A percentile compares a stretch with the other conserved stretches of the same genome.
Evolutionary conservation across 2,797 vertebrate species (phyloP).

Genomic region (Rhynchotus rufescens): DNA sequence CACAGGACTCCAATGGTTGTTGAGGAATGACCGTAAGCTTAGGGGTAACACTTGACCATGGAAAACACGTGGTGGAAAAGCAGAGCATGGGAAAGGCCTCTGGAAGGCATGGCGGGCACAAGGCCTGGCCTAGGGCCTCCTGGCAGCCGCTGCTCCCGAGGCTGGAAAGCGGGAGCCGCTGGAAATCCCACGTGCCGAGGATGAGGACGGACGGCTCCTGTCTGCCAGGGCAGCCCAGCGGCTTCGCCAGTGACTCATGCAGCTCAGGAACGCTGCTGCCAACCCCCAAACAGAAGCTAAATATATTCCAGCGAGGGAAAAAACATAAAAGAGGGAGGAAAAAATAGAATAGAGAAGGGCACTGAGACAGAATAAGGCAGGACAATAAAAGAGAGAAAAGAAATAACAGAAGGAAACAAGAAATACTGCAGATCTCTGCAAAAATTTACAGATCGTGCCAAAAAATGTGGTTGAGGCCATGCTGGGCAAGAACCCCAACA

Average conservation of each 20-base stretch:
- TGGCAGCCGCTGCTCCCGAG: background rate
- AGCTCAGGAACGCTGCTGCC: slow-evolving; percentile 35
- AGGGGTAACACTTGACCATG: background rate
- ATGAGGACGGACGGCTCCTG: background rate
- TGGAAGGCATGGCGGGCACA: background rate
- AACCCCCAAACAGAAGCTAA: slow-evolving; percentile 46
- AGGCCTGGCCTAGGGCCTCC: background rate
- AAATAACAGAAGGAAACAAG: slow-evolving; percentile 2
- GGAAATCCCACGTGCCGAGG: background rate
- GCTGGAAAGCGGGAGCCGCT: background rate
- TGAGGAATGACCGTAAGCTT: background rate
- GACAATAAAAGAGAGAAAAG: slow-evolving; percentile 21
- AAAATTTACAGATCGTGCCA: background rate
- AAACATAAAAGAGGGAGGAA: background rate
- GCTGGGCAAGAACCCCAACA: background rate
- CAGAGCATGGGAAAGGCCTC: background rate
- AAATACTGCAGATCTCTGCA: background rate
- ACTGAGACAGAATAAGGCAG: slow-evolving; percentile 1
- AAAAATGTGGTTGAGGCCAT: background rate
- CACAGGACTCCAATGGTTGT: background rate
- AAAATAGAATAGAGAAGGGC: slow-evolving; percentile 52
- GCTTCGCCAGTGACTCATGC: slow-evolving; percentile 39
- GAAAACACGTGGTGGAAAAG: background rate
- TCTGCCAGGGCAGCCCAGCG: slow-evolving; percentile 40
- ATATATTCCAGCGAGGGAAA: background rate